Evolutionary conservation across 2,113 vertebrate species (phyloP), one percentile per base, ranked within the genome.

Genomic region (Sardina pilchardus): DNA sequence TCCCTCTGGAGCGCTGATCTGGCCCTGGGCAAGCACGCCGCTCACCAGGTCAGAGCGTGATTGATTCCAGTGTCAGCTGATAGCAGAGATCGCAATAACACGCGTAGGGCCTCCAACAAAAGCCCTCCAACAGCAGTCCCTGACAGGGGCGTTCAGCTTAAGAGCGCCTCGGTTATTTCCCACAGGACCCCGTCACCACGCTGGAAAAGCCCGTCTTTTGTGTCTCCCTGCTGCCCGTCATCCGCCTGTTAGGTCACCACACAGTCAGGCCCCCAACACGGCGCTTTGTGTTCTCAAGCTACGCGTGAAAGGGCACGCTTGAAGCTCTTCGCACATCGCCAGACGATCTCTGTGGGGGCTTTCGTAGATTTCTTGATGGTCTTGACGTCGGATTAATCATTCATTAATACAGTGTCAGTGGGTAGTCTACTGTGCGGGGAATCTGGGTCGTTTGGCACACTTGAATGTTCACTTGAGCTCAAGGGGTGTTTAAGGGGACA

Each of bases 311-410:
- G 24, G 63, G 36, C 44, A 82, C 59, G 36, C 9, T 53, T 81
- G 26, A 82, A 81, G 14, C 63, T 89, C 71, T 86, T 84, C 14
- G 84, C 86, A 84, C 84, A 88, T 83, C 90, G 86, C 87, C 87
- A 89, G 88, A 84, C 86, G 84, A 84, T 88, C 89, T 85, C 85
- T 89, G 83, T 88, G 82, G 90, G 93, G 91, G 88, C 90, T 88
- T 86, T 86, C 89, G 89, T 81, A 82, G 86, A 87, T 91, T 88
- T 90, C 90, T 88, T 92, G 91, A 93, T 94, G 92, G 91, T 89
- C 88, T 94, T 94, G 92, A 90, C 88, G 92, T 90, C 86, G 93
- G 87, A 94, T 94, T 89, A 94, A 95, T 94, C 90, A 94, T 95
- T 94, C 90, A 94, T 92, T 87, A 89, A 85, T 84, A 84, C 90